Conservation (phyloP, 1,140 invertebrate genomes). For the Saxidomus purpurata region DNA sequence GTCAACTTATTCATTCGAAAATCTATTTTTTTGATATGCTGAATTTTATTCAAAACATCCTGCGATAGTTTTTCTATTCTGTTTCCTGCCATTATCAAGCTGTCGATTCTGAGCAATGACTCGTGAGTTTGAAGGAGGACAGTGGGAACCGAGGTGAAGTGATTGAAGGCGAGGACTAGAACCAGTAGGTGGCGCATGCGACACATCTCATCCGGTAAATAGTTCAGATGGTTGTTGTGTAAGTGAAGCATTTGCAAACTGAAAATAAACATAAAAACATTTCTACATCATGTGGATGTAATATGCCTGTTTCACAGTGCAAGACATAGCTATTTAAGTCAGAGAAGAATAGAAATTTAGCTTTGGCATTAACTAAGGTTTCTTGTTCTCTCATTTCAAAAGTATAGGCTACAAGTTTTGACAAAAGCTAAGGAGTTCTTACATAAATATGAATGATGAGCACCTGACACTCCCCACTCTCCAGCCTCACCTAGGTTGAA, state of each 20-base stretch:
- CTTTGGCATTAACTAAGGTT: too few relatives aligned
- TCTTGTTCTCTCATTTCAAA: too few relatives aligned
- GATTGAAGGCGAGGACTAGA: conserved; percentile 86
- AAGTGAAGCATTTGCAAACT: conserved; percentile 84
- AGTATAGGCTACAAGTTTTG: too few relatives aligned
- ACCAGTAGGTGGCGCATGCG: conserved; percentile 81
- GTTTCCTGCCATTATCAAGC: conserved; percentile 86
- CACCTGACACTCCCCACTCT: too few relatives aligned
- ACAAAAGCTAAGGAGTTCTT: too few relatives aligned
- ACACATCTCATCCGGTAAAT: conserved; percentile 82
- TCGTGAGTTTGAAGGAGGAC: conserved; percentile 78
- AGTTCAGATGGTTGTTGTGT: conserved; percentile 85
- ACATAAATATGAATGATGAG: too few relatives aligned
- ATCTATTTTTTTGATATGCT: conserved; percentile 85
- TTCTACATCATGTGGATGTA: too few relatives aligned
- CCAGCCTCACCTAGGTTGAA: too few relatives aligned
- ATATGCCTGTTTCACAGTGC: too few relatives aligned
- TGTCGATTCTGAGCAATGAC: conserved; percentile 80
- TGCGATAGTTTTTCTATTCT: conserved; percentile 81
- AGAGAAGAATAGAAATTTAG: too few relatives aligned
- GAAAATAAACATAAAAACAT: conserved; percentile 60
- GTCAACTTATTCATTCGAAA: conserved; percentile 85
- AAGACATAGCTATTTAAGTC: too few relatives aligned
- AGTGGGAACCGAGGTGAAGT: conserved; percentile 82
- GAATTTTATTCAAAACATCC: conserved; percentile 81